Conservation (phyloP, 2,888 invertebrate species). For the Lysandra coridon region DNA sequence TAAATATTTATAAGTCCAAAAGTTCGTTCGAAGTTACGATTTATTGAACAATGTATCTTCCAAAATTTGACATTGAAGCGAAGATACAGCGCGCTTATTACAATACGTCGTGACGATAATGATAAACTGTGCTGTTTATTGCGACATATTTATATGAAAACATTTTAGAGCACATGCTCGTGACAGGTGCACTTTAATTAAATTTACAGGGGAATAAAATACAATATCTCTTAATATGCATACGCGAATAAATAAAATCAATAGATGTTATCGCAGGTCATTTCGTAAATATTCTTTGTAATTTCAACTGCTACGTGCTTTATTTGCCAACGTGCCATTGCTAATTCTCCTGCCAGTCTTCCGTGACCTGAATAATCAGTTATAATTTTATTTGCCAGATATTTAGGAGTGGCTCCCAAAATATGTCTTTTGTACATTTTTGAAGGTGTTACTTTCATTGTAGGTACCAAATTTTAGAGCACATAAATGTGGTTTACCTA, state of each 20-base stretch:
- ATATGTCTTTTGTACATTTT: no score
- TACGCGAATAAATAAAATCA: neutral
- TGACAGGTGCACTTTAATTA: constrained; percentile 10
- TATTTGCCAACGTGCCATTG: neutral
- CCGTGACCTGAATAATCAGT: neutral
- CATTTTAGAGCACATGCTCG: neutral
- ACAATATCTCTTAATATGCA: neutral
- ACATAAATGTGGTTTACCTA: no score
- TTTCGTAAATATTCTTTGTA: neutral
- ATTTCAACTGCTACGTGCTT: neutral
- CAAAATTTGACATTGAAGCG: constrained; percentile 15
- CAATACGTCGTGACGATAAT: neutral
- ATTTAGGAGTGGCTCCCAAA: neutral
- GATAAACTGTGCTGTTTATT: constrained; percentile 12
- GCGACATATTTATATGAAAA: neutral
- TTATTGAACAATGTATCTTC: constrained; percentile 21
- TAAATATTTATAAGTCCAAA: constrained; percentile 20
- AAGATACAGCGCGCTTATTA: neutral
- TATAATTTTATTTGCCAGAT: neutral
- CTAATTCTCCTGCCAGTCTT: neutral
- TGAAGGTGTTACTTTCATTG: no score
- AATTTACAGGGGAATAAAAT: constrained; percentile 13
- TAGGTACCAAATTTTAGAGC: no score
- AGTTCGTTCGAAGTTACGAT: constrained; percentile 13
- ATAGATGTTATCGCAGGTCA: constrained; percentile 1